phyloP scores from a whole-genome alignment of 2,888 invertebrate species.

The Mimachlamys varia region DNA sequence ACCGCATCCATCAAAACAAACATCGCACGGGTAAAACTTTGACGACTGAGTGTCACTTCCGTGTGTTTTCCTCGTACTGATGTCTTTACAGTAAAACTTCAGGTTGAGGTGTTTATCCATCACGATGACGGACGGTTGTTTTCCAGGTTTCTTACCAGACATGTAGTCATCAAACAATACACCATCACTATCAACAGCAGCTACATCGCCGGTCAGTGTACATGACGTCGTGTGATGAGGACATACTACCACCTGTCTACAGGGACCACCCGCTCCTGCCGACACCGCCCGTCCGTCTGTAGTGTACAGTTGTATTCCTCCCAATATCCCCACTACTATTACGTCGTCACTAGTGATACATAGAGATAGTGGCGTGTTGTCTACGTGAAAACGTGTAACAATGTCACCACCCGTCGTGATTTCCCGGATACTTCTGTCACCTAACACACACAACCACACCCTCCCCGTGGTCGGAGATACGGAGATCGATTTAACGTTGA shows the following conservation, averaged over 20 bases:
- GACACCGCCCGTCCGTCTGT: slow-evolving; percentile 6
- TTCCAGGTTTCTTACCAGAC: not conserved
- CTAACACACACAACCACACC: not conserved
- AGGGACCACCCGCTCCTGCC: not conserved
- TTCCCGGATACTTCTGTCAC: not conserved
- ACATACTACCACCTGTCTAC: not conserved
- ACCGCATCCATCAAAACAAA: slow-evolving; percentile 11
- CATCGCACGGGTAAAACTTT: slow-evolving; percentile 7
- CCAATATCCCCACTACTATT: not conserved
- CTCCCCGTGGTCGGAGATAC: not conserved
- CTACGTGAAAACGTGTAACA: not conserved
- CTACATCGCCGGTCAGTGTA: not conserved
- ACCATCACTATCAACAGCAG: not conserved
- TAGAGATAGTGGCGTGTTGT: not conserved
- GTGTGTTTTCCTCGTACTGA: not conserved
- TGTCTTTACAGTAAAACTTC: not conserved
- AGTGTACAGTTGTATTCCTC: slow-evolving; percentile 23
- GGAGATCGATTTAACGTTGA: not conserved
- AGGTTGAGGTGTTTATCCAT: slow-evolving; percentile 29
- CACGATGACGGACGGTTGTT: not conserved
- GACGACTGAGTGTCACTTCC: not conserved
- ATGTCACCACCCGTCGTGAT: not conserved
- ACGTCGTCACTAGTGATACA: slow-evolving; percentile 17
- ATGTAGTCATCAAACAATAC: not conserved
- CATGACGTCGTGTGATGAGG: slow-evolving; percentile 22